phyloP scores from a whole-genome alignment of 2,888 invertebrate genomes.

The Leptura quadrifasciata region DNA sequence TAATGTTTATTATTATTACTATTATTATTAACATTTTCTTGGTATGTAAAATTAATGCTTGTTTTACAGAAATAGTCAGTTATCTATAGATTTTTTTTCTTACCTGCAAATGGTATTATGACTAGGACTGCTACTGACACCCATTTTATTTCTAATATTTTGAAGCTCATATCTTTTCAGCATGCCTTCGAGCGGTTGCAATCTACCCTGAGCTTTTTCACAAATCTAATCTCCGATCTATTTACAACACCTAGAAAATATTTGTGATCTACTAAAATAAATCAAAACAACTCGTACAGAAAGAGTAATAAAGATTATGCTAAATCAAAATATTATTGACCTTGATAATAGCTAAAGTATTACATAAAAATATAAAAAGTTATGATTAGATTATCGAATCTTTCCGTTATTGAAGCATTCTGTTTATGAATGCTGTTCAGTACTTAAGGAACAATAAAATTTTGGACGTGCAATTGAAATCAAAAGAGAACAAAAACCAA shows the following conservation, averaged over 20 bases:
- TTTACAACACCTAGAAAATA: conserved; percentile 77
- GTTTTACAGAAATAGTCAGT: no score
- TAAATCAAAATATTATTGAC: neutral
- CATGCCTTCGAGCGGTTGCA: conserved; percentile 50
- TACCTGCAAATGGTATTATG: conserved; percentile 51
- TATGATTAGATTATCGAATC: neutral
- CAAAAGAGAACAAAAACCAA: no score
- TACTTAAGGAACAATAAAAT: no score
- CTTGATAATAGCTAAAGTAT: neutral
- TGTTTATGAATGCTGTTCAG: no score
- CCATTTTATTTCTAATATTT: conserved; percentile 43
- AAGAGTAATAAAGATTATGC: neutral
- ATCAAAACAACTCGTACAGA: neutral
- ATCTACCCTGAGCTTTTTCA: conserved; percentile 76
- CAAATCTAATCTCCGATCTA: conserved; percentile 83
- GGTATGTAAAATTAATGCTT: no score
- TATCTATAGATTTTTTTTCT: no score
- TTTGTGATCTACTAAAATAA: conserved; percentile 6
- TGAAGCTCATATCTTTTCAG: conserved; percentile 50
- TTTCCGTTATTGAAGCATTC: no score
- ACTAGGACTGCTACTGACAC: conserved; percentile 47
- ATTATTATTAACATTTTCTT: no score
- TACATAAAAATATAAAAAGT: neutral
- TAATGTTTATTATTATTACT: no score
- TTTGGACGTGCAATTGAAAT: no score